Base-by-base conservation (phyloP, 2,888 invertebrate species). In the Alitta virens region DNA sequence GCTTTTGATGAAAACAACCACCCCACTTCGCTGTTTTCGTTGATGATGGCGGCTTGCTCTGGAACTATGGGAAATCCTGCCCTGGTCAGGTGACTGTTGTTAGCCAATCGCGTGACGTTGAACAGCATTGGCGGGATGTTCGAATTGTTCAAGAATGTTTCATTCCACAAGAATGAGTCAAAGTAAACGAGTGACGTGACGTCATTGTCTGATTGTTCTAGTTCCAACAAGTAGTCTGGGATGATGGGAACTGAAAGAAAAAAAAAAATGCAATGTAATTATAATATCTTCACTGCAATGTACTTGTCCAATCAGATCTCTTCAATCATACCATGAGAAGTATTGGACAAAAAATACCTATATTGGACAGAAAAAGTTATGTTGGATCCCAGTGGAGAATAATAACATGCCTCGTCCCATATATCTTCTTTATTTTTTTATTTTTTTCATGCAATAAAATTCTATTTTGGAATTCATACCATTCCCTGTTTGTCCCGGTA, bases 1-100 rank as follows among this genome's bases (percentile, higher is more conserved):
- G 92, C 91, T 83, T 91, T 91, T 58, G 90, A 90, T 40, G 91
- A 89, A 57, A 84, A 75, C 43, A 84, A 71, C 71, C 81, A 75
- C 0, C 84, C 84, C 14, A 67, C 52, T 24, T 51, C 9, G 9
- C 60, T 51, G 57, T 57, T 65, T 49, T 65, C 66, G 21, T 61
- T 58, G 57, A 57, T 57, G 33, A 33, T 33, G n/a, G 46, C 7
- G 23, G 51, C 59, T 23, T 59, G 59, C 40, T 59, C 59, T 1
- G 59, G 59, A 14, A 59, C 59, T 7, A 59, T 49, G 14, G 59
- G 33, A 16, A 51, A 59, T 2, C 52, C 59, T 1, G 49, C 59
- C 27, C 51, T 38, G 9, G 16, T 14, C 40, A 50, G 9, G 5
- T 50, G 50, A 9, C 50, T 33, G 49, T 40, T 49, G 33, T 51